Base-by-base conservation (phyloP, 35 echinoderm and acorn worm species). In the Stichopus chloronotus region DNA sequence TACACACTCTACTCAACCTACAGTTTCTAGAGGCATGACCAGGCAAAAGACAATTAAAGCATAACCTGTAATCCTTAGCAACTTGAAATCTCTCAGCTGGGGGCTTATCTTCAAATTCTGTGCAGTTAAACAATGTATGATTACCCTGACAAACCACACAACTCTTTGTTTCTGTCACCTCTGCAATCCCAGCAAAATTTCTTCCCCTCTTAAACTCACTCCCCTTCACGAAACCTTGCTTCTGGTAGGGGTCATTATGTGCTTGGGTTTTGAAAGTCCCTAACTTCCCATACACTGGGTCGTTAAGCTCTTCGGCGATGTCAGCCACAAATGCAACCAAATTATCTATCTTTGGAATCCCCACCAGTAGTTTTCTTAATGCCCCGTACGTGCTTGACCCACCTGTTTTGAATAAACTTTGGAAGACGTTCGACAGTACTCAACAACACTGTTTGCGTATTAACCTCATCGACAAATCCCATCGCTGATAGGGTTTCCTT, bases 231-330 rank as follows among this genome's bases (percentile, higher is more conserved):
- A 14, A 55, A 84, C 80, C 13, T 56, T 30, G 13, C 74, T 78
- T 78, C 2, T 78, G 69, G 8, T 5, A 8, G 8, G 69, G 69
- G 23, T 22, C 23, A 74, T 5, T 5, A 82, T 82, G 7, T 55
- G 81, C 17, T 84, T 84, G 81, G 25, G 17, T 58, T 84, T 84
- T 84, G 55, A 84, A 88, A 22, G 23, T 63, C 86, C 58, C 60
- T 88, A 68, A 85, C 5, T 86, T 86, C 13, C 92, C 92, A 93
- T 69, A 19, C 43, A 93, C 80, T 17, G 92, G 89, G 25, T 91
- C 89, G n/a, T 17, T 14, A 2, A 72, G 10, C 68, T 72, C 68
- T 14, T 72, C 68, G 5, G 68, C 8, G 5, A 72, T 72, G 16
- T 72, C 68, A 10, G 14, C 14, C 6, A 16, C 68, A n/a, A 72